A percentile compares a stretch with the other conserved stretches of the same genome.
phyloP scores from a whole-genome alignment of 2,797 vertebrate species.

The Hafferia zeledoni region DNA sequence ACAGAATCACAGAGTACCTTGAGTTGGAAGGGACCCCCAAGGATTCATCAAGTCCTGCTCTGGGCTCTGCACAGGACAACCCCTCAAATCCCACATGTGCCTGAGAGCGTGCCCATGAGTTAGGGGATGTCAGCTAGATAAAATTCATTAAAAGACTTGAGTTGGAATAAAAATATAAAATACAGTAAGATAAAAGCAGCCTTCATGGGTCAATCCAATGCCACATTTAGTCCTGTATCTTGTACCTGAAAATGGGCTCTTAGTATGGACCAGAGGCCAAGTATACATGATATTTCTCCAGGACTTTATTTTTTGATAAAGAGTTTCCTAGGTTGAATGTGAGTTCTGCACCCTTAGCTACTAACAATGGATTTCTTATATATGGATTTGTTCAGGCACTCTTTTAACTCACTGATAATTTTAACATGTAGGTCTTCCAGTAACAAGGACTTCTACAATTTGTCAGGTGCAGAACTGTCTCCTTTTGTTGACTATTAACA shows the following conservation, averaged over 20 bases:
- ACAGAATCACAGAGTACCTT: not conserved
- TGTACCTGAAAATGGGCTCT: not conserved
- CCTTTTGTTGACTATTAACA: not conserved
- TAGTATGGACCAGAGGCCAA: not conserved
- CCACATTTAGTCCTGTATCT: not conserved
- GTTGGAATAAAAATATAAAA: not conserved
- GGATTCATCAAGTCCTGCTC: not conserved
- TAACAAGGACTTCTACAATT: not conserved
- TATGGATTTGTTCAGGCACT: not conserved
- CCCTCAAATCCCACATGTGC: not conserved
- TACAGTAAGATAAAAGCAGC: not conserved
- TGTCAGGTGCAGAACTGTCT: not conserved
- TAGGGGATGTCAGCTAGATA: not conserved
- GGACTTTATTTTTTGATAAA: not conserved
- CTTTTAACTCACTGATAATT: not conserved
- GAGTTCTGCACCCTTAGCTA: not conserved
- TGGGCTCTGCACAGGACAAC: not conserved
- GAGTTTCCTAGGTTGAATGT: not conserved
- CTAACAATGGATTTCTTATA: not conserved
- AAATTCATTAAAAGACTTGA: not conserved
- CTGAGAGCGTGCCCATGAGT: not conserved
- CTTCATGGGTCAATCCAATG: not conserved
- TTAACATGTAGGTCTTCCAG: not conserved
- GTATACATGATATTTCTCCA: not conserved
- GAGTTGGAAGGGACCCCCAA: not conserved